Evolutionary conservation across 2,113 vertebrate genomes (phyloP).

Genomic region (Neomonachus schauinslandi): DNA sequence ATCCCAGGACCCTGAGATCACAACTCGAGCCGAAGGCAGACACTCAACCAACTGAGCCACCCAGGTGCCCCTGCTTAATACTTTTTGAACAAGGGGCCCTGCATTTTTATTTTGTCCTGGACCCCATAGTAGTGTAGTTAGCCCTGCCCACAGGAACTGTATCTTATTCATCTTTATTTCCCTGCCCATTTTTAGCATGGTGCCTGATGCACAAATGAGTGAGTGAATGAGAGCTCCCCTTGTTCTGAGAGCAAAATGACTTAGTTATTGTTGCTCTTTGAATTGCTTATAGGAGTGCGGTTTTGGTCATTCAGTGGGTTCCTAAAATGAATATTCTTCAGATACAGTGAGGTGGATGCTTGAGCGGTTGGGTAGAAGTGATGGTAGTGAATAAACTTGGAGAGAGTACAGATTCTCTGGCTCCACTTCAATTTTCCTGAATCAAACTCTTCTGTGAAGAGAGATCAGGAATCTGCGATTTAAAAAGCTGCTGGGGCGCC

Average conservation of each 20-base stretch:
- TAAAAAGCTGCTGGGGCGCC: neutral
- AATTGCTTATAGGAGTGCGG: neutral
- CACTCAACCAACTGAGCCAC: too few species aligned
- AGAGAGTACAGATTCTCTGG: neutral
- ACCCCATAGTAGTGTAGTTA: neutral
- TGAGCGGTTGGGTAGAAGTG: neutral
- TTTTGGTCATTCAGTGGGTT: neutral
- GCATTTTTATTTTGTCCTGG: neutral
- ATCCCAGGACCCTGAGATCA: too few species aligned
- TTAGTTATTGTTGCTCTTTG: neutral
- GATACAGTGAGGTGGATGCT: neutral
- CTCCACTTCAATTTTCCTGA: neutral
- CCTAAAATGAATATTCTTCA: neutral
- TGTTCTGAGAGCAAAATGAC: constrained; percentile 14
- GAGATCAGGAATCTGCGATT: neutral
- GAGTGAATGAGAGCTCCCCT: neutral
- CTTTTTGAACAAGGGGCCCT: neutral
- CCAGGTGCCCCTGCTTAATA: neutral
- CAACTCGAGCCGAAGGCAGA: too few species aligned
- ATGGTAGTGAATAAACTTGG: neutral
- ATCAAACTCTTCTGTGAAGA: neutral
- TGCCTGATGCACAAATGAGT: neutral
- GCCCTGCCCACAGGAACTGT: neutral
- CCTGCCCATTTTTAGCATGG: neutral
- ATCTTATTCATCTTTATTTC: neutral